Percentiles rank a stretch among this genome's conserved stretches.
phyloP scores from a whole-genome alignment of 2,888 invertebrate genomes.

The Neria commutata region DNA sequence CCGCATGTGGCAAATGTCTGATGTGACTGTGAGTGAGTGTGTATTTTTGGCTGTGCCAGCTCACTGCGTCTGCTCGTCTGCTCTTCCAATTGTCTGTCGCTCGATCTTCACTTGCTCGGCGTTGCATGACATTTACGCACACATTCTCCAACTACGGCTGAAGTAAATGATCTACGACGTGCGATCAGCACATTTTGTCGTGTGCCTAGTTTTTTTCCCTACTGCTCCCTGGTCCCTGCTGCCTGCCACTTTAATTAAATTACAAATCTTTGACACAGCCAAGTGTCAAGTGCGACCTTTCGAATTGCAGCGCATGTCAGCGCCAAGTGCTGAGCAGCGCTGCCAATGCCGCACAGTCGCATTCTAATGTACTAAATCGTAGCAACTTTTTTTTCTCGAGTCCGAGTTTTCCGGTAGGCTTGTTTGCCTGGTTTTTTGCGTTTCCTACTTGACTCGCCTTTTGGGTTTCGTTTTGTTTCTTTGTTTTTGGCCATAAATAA shows the following conservation, averaged over 20 bases:
- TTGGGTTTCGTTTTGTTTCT: neutral
- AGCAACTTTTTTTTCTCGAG: neutral
- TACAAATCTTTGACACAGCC: slow-evolving; percentile 40
- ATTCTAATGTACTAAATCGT: neutral
- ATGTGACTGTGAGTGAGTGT: neutral
- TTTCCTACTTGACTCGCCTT: neutral
- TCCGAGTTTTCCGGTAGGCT: neutral
- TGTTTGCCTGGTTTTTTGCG: neutral
- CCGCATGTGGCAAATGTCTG: neutral
- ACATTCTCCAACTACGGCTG: too few relatives aligned
- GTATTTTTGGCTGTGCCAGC: slow-evolving; percentile 21
- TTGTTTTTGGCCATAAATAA: slow-evolving; percentile 7
- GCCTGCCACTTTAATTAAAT: slow-evolving; percentile 10
- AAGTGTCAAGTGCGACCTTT: slow-evolving; percentile 28
- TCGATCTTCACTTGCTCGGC: slow-evolving; percentile 32
- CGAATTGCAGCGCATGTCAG: slow-evolving; percentile 22
- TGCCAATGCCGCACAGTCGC: slow-evolving; percentile 4
- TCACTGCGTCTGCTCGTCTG: neutral
- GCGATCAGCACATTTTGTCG: slow-evolving; percentile 2
- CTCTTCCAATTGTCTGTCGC: neutral
- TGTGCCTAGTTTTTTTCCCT: neutral
- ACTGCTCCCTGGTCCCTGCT: neutral
- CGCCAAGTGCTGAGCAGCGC: neutral
- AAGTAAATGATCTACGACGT: neutral
- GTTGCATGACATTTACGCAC: slow-evolving; percentile 49